phyloP scores from a whole-genome alignment of 1,140 invertebrate genomes.

The Lethrus apterus region DNA sequence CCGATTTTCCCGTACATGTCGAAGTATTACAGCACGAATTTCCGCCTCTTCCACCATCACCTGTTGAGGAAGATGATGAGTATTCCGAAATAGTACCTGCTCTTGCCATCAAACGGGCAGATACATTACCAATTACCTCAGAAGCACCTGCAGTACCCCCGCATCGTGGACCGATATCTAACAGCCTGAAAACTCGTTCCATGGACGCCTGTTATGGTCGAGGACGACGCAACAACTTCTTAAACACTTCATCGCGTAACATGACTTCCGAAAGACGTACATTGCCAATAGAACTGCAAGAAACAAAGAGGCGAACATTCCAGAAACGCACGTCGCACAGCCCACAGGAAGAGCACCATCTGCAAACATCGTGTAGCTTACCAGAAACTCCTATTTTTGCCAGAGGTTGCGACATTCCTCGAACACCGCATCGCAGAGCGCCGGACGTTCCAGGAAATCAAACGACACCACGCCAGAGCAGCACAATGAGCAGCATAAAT shows the following conservation, averaged over 20 bases:
- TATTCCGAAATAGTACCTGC: conserved; percentile 58
- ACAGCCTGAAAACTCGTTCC: conserved; percentile 69
- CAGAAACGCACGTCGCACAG: conserved; percentile 43
- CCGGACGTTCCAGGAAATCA: conserved; percentile 45
- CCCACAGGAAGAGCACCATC: conserved; percentile 48
- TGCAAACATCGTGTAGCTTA: conserved; percentile 73
- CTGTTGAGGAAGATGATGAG: conserved; percentile 68
- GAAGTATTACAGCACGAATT: conserved; percentile 55
- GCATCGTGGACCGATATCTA: conserved; percentile 56
- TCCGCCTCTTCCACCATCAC: conserved; percentile 70
- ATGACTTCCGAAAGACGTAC: conserved; percentile 60
- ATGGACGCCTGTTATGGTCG: conserved; percentile 63
- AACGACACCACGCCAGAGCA: conserved; percentile 51
- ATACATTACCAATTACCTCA: conserved; percentile 46
- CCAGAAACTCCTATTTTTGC: conserved; percentile 79
- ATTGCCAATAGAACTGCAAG: conserved; percentile 58
- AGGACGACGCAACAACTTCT: conserved; percentile 51
- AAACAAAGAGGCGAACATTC: conserved; percentile 43
- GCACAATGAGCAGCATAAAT: conserved; percentile 52
- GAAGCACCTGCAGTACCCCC: conserved; percentile 62
- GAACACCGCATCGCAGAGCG: conserved; percentile 59
- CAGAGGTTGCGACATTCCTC: conserved; percentile 67
- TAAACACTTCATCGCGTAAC: conserved; percentile 44
- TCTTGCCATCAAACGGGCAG: conserved; percentile 45
- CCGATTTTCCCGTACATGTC: conserved; percentile 49